Evolutionary conservation across 2,888 invertebrate species (phyloP).

Genomic region (Atrina japonica): DNA sequence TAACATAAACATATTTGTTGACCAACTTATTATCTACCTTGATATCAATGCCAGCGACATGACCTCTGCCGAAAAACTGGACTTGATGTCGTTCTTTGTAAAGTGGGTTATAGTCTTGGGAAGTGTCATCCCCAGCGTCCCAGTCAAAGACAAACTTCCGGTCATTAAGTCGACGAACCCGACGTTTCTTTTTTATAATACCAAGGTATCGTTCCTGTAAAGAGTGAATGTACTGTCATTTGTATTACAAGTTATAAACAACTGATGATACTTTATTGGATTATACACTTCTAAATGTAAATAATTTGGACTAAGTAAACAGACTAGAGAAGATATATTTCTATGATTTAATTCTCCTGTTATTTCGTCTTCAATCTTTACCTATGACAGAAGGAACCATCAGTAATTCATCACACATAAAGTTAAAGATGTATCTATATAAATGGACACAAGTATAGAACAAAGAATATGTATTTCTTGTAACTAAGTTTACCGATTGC

Average conservation of each 20-base stretch:
- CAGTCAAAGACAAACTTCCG: constrained; percentile 99
- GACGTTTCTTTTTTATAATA: constrained; percentile 90
- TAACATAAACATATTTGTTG: too few species aligned
- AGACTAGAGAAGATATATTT: too few species aligned
- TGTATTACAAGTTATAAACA: neutral
- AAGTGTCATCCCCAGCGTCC: constrained; percentile 99
- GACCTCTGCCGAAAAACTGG: constrained; percentile 96
- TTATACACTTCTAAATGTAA: neutral
- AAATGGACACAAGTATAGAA: too few species aligned
- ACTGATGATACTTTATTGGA: neutral
- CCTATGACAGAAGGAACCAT: too few species aligned
- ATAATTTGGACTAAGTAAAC: neutral
- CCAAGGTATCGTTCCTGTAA: constrained; percentile 92
- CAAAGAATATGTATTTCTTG: too few species aligned
- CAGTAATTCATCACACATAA: too few species aligned
- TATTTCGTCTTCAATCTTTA: too few species aligned
- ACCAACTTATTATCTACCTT: constrained; percentile 83
- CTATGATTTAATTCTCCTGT: too few species aligned
- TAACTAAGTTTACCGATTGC: too few species aligned
- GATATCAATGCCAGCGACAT: constrained; percentile 98
- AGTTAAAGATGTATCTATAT: too few species aligned
- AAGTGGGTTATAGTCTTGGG: constrained; percentile 96
- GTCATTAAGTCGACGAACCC: constrained; percentile 96
- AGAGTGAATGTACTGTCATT: too few species aligned
- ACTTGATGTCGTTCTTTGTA: constrained; percentile 97